A percentile compares a stretch with the other conserved stretches of the same genome.
phyloP scores from a whole-genome alignment of 1,140 invertebrate species.

The Dolichoris vasculosae region DNA sequence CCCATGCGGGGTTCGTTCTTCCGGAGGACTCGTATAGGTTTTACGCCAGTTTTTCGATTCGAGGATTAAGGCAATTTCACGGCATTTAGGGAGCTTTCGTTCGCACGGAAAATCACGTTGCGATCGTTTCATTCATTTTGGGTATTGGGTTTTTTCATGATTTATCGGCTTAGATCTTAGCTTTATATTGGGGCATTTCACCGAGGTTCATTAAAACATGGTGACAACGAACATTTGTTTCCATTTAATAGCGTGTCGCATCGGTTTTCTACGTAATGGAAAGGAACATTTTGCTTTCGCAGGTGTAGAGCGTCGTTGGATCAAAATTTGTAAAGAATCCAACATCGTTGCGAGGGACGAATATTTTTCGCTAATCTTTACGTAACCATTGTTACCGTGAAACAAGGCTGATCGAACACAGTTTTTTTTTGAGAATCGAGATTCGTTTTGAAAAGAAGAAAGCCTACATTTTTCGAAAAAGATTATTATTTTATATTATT shows the following conservation, averaged over 20 bases:
- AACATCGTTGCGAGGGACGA: too few relatives aligned
- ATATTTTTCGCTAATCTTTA: too few relatives aligned
- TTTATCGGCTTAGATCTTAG: background rate
- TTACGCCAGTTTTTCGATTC: background rate
- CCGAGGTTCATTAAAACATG: background rate
- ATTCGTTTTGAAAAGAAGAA: too few relatives aligned
- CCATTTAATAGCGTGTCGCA: background rate
- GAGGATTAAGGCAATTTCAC: background rate
- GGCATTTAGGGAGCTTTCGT: background rate
- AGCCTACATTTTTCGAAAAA: too few relatives aligned
- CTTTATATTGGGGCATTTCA: background rate
- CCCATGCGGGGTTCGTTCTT: constrained; percentile 40
- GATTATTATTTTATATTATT: too few relatives aligned
- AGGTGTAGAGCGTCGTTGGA: background rate
- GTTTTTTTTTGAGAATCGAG: too few relatives aligned
- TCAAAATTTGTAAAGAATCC: too few relatives aligned
- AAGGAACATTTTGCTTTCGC: background rate
- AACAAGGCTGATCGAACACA: too few relatives aligned
- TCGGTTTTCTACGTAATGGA: background rate
- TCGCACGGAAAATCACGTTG: background rate
- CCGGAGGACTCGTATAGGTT: background rate
- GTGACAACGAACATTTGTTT: background rate
- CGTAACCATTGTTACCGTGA: too few relatives aligned
- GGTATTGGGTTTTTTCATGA: background rate
- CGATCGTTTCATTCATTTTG: background rate